Evolutionary conservation across 2,888 invertebrate species (phyloP), one percentile per base, ranked within the genome.

Genomic region (Pyrochroa serraticornis): DNA sequence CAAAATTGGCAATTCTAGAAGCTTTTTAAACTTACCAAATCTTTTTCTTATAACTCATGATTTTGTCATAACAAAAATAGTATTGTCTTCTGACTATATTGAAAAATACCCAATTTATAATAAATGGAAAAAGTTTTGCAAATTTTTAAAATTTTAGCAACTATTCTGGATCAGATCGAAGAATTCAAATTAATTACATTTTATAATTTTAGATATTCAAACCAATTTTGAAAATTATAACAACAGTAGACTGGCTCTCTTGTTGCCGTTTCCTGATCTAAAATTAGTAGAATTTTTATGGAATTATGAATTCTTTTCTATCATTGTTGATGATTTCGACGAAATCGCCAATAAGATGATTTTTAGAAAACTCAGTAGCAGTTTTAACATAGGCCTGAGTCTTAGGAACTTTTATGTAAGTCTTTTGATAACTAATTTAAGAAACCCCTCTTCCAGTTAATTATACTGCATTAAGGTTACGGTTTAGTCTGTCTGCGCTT

Each of bases 341-440:
- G 34, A 62, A 47, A 51, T 77, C 8, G 69, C 72, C n/a, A 67
- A 59, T 1, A 77, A 76, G 63, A 51, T 61, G 33, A 48, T 71
- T 37, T 46, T 75, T 7, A 71, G 64, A 30, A 71, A 67, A 48
- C 54, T 76, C 6, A 49, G 58, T 39, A 70, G 74, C 6, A 48
- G 60, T 7, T 78, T 75, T 59, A 73, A 75, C 49, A 69, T 78
- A 47, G 78, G 75, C 14, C 60, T 77, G 36, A 75, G 74, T 1
- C 43, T 59, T 33, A 67, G 70, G 58, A 77, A 74, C 61, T 77
- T 77, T 65, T 70, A 72, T 63, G 76, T 77, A 67, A 67, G 69
- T 71, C 10, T 45, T 31, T 43, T 31, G 5, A 12, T 41, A 7
- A 38, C 10, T n/a, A n/a, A n/a, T n/a, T n/a, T n/a, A n/a, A n/a